These are phyloP conservation scores for Thecophora atra DNA, from an alignment of 2,888 invertebrate genomes.

Conservation along the genomic window DNA sequence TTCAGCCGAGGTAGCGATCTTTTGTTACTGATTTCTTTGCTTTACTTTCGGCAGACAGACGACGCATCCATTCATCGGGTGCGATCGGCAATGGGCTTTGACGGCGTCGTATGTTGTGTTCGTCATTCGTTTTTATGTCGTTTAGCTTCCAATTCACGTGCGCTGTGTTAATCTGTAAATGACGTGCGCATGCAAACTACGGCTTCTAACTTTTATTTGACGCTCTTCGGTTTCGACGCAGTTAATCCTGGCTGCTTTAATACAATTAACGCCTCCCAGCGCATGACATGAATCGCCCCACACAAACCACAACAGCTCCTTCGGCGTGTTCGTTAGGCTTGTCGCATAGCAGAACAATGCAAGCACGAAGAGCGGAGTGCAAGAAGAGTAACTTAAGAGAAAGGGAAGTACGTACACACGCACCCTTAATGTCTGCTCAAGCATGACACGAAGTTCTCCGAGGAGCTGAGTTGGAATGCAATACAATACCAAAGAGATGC, in stretches of 20 bases:
- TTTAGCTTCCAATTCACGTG: background rate
- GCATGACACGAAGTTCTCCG: background rate
- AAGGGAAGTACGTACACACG: slow-evolving; percentile 27
- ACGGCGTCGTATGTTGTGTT: slow-evolving; percentile 5
- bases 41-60: background rate
- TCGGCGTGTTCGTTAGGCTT: too few species aligned
- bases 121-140: background rate
- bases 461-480: background rate
- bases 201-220: too few species aligned
- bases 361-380: too few species aligned
- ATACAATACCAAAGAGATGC: too few species aligned
- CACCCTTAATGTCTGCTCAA: slow-evolving; percentile 10
- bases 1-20: slow-evolving; percentile 58
- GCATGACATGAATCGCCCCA: too few species aligned
- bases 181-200: slow-evolving; percentile 26
- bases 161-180: background rate
- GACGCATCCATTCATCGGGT: slow-evolving; percentile 15
- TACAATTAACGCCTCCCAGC: too few species aligned
- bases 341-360: too few species aligned
- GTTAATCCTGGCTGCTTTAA: too few species aligned
- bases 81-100: background rate
- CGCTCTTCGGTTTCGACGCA: too few species aligned
- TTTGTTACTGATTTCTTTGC: slow-evolving; percentile 42
- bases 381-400: slow-evolving; percentile 43
- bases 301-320: too few species aligned